Conservation (phyloP, 1,140 invertebrate genomes). For the Dreissena rostriformis region DNA sequence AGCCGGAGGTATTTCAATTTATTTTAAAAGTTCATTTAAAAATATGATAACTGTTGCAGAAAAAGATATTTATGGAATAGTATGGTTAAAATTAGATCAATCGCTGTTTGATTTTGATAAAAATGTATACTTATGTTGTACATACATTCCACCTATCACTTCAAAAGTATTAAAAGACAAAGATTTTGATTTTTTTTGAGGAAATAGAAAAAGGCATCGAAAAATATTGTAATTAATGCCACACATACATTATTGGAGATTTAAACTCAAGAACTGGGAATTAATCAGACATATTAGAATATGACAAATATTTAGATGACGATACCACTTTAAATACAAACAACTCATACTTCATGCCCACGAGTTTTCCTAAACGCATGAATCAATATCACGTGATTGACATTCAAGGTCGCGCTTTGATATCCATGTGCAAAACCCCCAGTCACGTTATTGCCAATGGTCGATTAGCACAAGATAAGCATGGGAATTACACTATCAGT, state of each 20-base stretch:
- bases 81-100: constrained; percentile 16
- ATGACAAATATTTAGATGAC: neutral
- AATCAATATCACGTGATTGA: no score
- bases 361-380: no score
- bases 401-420: no score
- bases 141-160: constrained; percentile 19
- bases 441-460: no score
- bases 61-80: constrained; percentile 13
- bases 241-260: neutral
- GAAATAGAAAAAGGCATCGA: constrained; percentile 36
- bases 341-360: no score
- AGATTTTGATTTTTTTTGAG: constrained; percentile 27
- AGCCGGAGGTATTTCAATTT: no score
- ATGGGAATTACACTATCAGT: no score
- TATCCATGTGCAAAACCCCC: no score
- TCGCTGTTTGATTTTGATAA: constrained; percentile 23
- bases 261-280: neutral
- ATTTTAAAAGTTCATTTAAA: constrained; percentile 2
- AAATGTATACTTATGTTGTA: constrained; percentile 24
- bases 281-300: neutral
- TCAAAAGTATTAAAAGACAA: constrained; percentile 11
- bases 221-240: constrained; percentile 1
- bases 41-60: constrained; percentile 14
- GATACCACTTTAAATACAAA: no score
- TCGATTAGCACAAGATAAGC: no score